Evolutionary conservation across 1,140 invertebrate genomes (phyloP).

Genomic region (Harpegnathos saltator): DNA sequence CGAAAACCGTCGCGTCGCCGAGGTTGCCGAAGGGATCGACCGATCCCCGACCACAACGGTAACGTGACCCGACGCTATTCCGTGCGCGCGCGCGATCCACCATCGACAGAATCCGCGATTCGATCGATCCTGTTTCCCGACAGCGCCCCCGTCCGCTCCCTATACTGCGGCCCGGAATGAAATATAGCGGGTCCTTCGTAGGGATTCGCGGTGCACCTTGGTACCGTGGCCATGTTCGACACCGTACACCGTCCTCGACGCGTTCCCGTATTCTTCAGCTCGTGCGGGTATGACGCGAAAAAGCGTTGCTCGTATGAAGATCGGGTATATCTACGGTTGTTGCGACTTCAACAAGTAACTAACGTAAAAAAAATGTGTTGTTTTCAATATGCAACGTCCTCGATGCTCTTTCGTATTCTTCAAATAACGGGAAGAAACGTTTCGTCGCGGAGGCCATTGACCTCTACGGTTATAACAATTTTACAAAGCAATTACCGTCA

Average conservation of each 20-base stretch:
- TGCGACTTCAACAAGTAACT: too few species aligned
- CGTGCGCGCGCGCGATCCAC: conserved; percentile 37
- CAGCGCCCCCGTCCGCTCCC: neutral
- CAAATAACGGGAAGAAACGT: too few species aligned
- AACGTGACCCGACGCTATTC: conserved; percentile 71
- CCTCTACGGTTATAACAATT: too few species aligned
- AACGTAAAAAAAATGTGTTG: too few species aligned
- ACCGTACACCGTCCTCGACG: neutral
- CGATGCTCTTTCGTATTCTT: too few species aligned
- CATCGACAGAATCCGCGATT: conserved; percentile 63
- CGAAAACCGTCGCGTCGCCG: conserved; percentile 57
- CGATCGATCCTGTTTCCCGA: conserved; percentile 49
- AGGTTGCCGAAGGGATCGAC: conserved; percentile 73
- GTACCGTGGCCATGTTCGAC: neutral
- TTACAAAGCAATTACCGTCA: too few species aligned
- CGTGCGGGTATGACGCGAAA: neutral
- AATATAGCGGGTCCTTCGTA: conserved; percentile 12
- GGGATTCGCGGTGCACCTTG: conserved; percentile 7
- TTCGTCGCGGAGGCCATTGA: too few species aligned
- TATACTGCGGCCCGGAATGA: conserved; percentile 24
- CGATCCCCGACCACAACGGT: conserved; percentile 73
- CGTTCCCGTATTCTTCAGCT: neutral
- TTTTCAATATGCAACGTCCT: too few species aligned
- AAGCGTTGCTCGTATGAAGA: too few species aligned
- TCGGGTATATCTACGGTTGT: too few species aligned